A percentile compares a stretch with the other conserved stretches of the same genome.
phyloP scores from a whole-genome alignment of 2,888 invertebrate genomes.

The Phyto melanocephala region DNA sequence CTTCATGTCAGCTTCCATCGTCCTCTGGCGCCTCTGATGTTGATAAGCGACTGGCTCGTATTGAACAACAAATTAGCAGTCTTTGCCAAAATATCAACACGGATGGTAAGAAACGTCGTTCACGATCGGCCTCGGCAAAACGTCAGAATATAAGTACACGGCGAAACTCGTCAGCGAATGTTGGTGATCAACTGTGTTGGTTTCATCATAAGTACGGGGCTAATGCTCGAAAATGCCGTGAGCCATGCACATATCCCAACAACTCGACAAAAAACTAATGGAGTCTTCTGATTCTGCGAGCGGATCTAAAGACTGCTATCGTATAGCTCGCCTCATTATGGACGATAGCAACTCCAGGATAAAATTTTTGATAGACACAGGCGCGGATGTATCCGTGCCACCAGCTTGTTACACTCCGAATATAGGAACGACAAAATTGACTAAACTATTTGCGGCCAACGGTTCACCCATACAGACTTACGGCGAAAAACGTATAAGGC shows the following conservation, averaged over 20 bases:
- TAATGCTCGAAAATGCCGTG: constrained; percentile 44
- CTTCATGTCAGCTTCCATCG: background rate
- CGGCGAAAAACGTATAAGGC: background rate
- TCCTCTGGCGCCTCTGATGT: background rate
- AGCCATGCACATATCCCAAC: constrained; percentile 33
- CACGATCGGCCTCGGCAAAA: background rate
- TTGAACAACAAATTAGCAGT: constrained; percentile 6
- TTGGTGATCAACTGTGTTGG: constrained; percentile 29
- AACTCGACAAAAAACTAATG: constrained; percentile 51
- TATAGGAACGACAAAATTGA: background rate
- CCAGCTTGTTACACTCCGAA: background rate
- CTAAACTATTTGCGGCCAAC: background rate
- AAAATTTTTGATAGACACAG: background rate
- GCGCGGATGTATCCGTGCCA: background rate
- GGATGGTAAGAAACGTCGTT: constrained; percentile 5
- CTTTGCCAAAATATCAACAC: background rate
- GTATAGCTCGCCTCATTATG: background rate
- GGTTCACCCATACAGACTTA: background rate
- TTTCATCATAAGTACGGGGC: constrained; percentile 35
- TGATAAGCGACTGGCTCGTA: background rate
- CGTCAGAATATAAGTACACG: background rate
- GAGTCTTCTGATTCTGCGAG: background rate
- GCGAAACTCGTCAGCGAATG: background rate
- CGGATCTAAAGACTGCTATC: background rate
- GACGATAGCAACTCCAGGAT: background rate